A percentile compares a stretch with the other conserved stretches of the same genome.
phyloP scores from a whole-genome alignment of 2,797 vertebrate genomes.

The Sylvilagus floridanus region DNA sequence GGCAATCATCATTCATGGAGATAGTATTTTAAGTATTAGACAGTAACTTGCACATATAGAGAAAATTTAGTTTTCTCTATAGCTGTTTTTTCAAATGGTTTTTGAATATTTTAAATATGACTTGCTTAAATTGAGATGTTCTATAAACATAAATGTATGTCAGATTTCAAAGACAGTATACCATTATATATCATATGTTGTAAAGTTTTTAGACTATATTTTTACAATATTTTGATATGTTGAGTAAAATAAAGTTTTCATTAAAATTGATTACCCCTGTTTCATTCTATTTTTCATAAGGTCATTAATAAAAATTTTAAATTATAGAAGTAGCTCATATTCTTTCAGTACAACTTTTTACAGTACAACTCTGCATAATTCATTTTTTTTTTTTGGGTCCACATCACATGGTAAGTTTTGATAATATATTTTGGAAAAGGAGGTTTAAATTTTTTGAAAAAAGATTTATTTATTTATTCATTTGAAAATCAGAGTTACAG shows the following conservation, averaged over 20 bases:
- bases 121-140: not conserved
- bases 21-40: not conserved
- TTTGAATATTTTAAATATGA: not conserved
- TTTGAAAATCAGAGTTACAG: no score
- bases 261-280: not conserved
- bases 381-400: slow-evolving; percentile 38
- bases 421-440: not conserved
- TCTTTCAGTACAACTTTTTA: not conserved
- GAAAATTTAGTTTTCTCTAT: not conserved
- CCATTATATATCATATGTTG: not conserved
- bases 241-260: not conserved
- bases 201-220: not conserved
- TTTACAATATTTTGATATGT: slow-evolving; percentile 25
- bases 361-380: not conserved
- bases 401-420: not conserved
- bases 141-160: not conserved
- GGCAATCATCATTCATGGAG: not conserved
- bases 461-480: no score
- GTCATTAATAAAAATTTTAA: not conserved
- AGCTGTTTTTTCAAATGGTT: not conserved
- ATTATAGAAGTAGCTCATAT: not conserved
- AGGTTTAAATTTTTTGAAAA: not conserved
- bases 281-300: slow-evolving; percentile 25
- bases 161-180: not conserved
- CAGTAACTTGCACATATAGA: not conserved